These are phyloP conservation scores for Ispidina lecontei DNA, from an alignment of 2,797 vertebrate genomes.

Conservation along the genomic window DNA sequence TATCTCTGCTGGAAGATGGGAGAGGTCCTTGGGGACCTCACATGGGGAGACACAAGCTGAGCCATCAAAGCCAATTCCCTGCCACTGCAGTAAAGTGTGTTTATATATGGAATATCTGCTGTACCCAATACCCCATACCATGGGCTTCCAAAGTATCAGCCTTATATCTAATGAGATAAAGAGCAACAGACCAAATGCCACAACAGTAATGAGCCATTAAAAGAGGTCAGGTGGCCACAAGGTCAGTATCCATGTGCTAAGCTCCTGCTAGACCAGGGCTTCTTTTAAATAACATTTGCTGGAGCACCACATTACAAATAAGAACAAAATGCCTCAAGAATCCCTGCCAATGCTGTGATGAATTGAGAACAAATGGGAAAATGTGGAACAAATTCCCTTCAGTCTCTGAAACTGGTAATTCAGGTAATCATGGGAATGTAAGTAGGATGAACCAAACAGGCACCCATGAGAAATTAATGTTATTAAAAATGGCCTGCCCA, in stretches of 20 bases:
- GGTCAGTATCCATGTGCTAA: neutral
- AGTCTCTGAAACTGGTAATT: neutral
- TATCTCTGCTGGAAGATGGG: neutral
- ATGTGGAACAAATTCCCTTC: slow-evolving; percentile 10
- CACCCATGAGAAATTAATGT: slow-evolving; percentile 39
- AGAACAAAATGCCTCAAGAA: neutral
- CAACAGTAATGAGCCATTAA: neutral
- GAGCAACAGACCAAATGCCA: neutral
- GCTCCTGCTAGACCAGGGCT: neutral
- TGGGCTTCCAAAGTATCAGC: rapidly evolving
- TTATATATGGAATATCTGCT: neutral
- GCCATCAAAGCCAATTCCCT: neutral
- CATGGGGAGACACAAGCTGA: neutral
- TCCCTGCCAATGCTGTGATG: neutral
- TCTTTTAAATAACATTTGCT: neutral
- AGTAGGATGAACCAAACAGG: slow-evolving; percentile 24
- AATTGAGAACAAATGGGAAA: slow-evolving; percentile 10
- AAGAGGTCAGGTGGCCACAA: neutral
- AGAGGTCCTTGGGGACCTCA: neutral
- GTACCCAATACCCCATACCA: neutral
- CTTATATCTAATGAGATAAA: neutral
- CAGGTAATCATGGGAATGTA: neutral
- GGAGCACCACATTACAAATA: neutral
- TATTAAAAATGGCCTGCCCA: slow-evolving; percentile 52
- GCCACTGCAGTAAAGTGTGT: neutral